A percentile compares a stretch with the other conserved stretches of the same genome.
phyloP scores from a whole-genome alignment of 2,113 vertebrate species.

The Gasterosteus aculeatus region DNA sequence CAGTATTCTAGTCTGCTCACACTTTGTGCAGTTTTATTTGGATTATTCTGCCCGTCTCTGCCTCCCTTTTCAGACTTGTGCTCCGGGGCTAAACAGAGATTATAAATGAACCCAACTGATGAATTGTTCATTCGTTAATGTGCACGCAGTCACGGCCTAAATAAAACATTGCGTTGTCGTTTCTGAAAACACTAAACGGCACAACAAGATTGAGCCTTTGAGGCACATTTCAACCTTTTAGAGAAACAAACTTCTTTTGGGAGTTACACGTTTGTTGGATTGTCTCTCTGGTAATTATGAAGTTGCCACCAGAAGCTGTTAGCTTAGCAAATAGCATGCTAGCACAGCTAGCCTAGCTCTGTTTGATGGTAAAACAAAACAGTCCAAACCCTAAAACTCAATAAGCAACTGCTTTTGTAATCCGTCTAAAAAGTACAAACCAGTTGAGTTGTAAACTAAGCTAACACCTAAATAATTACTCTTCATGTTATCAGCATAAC shows the following conservation, averaged over 20 bases:
- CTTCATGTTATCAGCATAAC: background rate
- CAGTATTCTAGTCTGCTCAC: background rate
- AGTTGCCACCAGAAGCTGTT: background rate
- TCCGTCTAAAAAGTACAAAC: background rate
- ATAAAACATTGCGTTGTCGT: background rate
- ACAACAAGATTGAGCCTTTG: background rate
- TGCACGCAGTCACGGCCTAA: background rate
- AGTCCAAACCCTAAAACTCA: background rate
- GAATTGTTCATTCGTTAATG: constrained; percentile 24
- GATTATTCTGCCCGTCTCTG: constrained; percentile 6
- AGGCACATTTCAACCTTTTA: background rate
- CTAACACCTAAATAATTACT: background rate
- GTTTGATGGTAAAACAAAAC: background rate
- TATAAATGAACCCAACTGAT: constrained; percentile 28
- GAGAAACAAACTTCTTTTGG: background rate
- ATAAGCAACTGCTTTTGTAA: background rate
- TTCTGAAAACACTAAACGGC: background rate
- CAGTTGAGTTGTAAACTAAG: background rate
- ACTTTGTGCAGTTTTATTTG: constrained; percentile 22
- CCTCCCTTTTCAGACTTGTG: constrained; percentile 2
- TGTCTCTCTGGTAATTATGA: background rate
- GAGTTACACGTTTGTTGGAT: background rate
- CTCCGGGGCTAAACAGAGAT: constrained; percentile 42
- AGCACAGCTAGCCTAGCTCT: background rate
- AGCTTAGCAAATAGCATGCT: background rate